These are phyloP conservation scores for Drosophila lacicola DNA, from an alignment of 2,888 invertebrate species.

Conservation along the genomic window DNA sequence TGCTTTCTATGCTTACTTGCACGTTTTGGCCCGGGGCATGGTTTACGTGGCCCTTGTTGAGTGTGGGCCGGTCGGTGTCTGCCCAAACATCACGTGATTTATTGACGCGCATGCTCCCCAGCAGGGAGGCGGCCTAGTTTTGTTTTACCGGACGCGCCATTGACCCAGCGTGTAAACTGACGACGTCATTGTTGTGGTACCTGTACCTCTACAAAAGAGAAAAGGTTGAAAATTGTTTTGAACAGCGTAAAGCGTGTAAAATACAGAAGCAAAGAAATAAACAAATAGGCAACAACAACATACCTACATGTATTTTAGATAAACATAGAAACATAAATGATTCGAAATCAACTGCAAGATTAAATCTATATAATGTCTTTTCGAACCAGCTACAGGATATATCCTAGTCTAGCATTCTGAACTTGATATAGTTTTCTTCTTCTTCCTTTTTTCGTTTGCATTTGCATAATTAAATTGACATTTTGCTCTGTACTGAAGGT, in stretches of 20 bases:
- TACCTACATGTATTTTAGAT: too few species aligned
- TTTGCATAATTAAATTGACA: conserved; percentile 43
- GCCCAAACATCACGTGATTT: conserved; percentile 70
- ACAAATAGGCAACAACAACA: too few species aligned
- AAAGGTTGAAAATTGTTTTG: neutral
- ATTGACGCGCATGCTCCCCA: conserved; percentile 62
- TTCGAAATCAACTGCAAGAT: too few species aligned
- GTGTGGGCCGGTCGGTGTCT: conserved; percentile 41
- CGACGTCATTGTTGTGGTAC: conserved; percentile 38
- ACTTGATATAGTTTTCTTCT: neutral
- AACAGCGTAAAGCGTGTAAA: neutral
- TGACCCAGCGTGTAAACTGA: conserved; percentile 44
- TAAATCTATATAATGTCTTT: neutral
- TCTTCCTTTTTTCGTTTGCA: neutral
- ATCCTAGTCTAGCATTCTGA: neutral
- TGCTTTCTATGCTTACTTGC: conserved; percentile 3
- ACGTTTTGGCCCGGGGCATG: conserved; percentile 26
- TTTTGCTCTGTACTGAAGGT: conserved; percentile 40
- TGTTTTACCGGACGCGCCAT: conserved; percentile 33
- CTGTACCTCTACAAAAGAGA: neutral
- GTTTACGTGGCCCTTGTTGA: conserved; percentile 56
- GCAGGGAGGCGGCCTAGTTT: conserved; percentile 16
- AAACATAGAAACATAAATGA: too few species aligned
- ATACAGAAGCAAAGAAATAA: neutral
- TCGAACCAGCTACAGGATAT: neutral